These are phyloP conservation scores for Xyrauchen texanus DNA, from an alignment of 2,113 vertebrate species.

Conservation along the genomic window DNA sequence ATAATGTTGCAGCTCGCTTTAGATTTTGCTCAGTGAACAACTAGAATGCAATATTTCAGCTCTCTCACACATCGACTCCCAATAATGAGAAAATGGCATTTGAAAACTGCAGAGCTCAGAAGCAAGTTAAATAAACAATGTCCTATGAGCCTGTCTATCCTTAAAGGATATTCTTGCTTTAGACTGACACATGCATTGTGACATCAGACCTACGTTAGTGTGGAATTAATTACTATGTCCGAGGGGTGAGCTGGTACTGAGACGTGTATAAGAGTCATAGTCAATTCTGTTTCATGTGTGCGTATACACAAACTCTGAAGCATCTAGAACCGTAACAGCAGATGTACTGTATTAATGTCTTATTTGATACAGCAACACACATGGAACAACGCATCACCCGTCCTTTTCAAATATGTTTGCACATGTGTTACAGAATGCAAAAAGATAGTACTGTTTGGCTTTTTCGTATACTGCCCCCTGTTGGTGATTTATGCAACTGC, in stretches of 20 bases:
- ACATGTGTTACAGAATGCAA: too few species aligned
- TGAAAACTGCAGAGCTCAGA: not conserved
- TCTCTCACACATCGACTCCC: conserved; percentile 10
- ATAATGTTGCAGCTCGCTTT: not conserved
- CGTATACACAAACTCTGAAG: not conserved
- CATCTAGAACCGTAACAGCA: not conserved
- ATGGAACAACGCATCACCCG: not conserved
- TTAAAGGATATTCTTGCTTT: not conserved
- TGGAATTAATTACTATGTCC: not conserved
- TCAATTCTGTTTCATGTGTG: not conserved
- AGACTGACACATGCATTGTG: not conserved
- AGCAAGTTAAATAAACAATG: conserved; percentile 2
- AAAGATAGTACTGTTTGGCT: too few species aligned
- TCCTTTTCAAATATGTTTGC: too few species aligned
- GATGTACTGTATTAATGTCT: not conserved
- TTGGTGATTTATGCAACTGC: too few species aligned
- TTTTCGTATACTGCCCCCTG: too few species aligned
- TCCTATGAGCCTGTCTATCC: not conserved
- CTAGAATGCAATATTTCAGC: conserved; percentile 19
- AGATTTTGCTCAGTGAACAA: not conserved
- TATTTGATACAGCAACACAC: not conserved
- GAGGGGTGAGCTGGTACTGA: not conserved
- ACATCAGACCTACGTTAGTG: not conserved
- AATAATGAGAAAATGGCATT: not conserved
- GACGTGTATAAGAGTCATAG: not conserved